Evolutionary conservation across 2,113 vertebrate species (phyloP).

Genomic region (Gymnobelideus leadbeateri): DNA sequence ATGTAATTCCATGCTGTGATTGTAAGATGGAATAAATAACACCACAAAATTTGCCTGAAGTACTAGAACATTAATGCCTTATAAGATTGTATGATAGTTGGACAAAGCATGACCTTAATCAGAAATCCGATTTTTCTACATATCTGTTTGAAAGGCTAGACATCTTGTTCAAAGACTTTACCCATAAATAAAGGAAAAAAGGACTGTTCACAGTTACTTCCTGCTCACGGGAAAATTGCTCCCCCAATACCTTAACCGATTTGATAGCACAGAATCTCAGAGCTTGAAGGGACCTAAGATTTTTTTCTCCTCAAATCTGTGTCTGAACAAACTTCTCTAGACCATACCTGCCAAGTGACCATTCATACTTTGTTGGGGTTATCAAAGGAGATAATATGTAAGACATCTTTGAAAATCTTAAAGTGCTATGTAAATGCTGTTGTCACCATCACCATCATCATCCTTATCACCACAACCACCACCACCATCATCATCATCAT

Average conservation of each 20-base stretch:
- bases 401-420: not conserved
- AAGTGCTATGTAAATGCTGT: not conserved
- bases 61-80: not conserved
- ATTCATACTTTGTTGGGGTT: not conserved
- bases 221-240: not conserved
- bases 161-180: constrained; percentile 1
- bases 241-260: not conserved
- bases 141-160: constrained; percentile 5
- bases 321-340: not conserved
- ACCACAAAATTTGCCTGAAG: not conserved
- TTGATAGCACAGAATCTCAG: not conserved
- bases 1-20: not conserved
- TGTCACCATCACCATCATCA: not conserved
- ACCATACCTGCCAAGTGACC: not conserved
- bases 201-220: constrained; percentile 15
- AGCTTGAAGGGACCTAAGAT: not conserved
- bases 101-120: constrained; percentile 6
- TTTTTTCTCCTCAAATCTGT: not conserved
- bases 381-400: not conserved
- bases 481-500: not conserved
- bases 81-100: constrained; percentile 35
- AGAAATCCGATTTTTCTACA: constrained; percentile 35
- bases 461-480: too few species aligned
- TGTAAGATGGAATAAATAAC: constrained; percentile 11
- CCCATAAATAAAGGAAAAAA: constrained; percentile 34